Evolutionary conservation across 1,140 invertebrate genomes (phyloP), one percentile per base, ranked within the genome.

Genomic region (Andrena cerasifolii): DNA sequence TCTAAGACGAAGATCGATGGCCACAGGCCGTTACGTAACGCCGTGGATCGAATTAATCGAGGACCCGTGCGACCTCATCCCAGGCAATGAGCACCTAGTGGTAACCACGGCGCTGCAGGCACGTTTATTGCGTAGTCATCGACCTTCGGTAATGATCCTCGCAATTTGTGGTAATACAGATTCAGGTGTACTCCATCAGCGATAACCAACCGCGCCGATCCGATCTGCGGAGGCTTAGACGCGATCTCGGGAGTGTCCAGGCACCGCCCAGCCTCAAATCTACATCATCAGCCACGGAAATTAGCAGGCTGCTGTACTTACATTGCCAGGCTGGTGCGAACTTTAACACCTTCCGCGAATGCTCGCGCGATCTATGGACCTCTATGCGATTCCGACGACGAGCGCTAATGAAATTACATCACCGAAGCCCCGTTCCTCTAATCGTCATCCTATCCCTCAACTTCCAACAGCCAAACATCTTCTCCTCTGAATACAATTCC

Each of bases 81-180:
- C 66, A 18, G 61, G 66, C 79, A 70, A 79, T 59, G 28, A 75
- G 45, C 56, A 49, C 31, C 12, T 56, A 21, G 10, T 10, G 16
- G 40, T 49, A 26, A 66, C 4, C 70, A 45, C 47, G 33, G 67
- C 26, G 51, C 40, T 54, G 45, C 58, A 71, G 54, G 62, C 70
- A 73, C 66, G 61, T 68, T 71, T 78, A 62, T 79, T 73, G 73
- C 58, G 47, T 59, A 78, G 81, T 62, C 80, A 86, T 86, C 76
- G 86, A 87, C 82, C 84, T 87, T 88, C 80, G 79, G 79, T 83
- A 86, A 89, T 84, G 81, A 90, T 87, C 76, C 65, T 76, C n/a
- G 79, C 84, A 86, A 89, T 89, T 86, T 83, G 65, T 73, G 63
- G 79, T 83, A 43, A 82, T 45, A n/a, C 21, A 3, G 14, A 26